phyloP scores from a whole-genome alignment of 1,140 invertebrate genomes.

The Lethrus apterus region DNA sequence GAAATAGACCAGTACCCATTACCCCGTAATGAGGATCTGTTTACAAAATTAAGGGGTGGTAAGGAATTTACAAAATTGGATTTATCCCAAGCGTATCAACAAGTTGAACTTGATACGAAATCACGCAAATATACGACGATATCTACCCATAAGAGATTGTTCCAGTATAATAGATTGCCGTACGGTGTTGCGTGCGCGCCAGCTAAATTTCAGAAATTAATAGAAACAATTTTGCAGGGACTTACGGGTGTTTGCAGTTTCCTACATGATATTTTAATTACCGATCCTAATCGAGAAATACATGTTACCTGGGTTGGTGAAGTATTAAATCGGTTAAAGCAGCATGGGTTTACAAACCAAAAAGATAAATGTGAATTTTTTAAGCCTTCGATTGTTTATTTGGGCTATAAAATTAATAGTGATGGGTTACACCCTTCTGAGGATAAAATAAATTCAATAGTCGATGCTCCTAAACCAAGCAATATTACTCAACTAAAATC shows the following conservation, averaged over 20 bases:
- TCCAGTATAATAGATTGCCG: neutral
- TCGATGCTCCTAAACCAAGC: slow-evolving; percentile 24
- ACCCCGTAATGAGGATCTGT: slow-evolving; percentile 30
- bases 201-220: neutral
- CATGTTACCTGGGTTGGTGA: neutral
- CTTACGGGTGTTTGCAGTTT: slow-evolving; percentile 19
- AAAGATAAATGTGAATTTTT: slow-evolving; percentile 15
- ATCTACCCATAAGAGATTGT: slow-evolving; percentile 19
- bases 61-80: slow-evolving; percentile 34
- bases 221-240: slow-evolving; percentile 11
- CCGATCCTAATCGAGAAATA: slow-evolving; percentile 3
- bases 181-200: neutral
- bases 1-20: slow-evolving; percentile 37
- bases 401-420: slow-evolving; percentile 10
- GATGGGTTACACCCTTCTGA: slow-evolving; percentile 4
- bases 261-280: slow-evolving; percentile 24
- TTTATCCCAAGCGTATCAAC: slow-evolving; percentile 37
- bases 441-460: slow-evolving; percentile 28
- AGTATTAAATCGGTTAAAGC: slow-evolving; percentile 4
- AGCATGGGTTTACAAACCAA: slow-evolving; percentile 6
- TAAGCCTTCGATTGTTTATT: slow-evolving; percentile 4
- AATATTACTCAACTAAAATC: slow-evolving; percentile 29
- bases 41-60: slow-evolving; percentile 26
- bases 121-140: slow-evolving; percentile 10
- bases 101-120: slow-evolving; percentile 30